Evolutionary conservation across 2,113 vertebrate species (phyloP).

Genomic region (Dolichotis patagonum): DNA sequence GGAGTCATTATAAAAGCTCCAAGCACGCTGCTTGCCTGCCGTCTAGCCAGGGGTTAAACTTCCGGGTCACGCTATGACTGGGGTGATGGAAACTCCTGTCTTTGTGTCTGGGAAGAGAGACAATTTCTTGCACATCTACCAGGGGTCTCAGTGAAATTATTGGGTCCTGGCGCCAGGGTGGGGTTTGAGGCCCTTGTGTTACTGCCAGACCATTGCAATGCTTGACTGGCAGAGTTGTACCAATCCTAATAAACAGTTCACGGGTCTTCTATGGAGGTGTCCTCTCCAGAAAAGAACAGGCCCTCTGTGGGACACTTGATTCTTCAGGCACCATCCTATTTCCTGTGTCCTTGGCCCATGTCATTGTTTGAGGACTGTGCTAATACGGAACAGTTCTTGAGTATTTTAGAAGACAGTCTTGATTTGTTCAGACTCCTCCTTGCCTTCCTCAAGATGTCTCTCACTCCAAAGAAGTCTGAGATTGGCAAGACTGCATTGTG

Average conservation of each 20-base stretch:
- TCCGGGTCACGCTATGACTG: not conserved
- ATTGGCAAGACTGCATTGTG: not conserved
- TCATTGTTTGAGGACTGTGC: not conserved
- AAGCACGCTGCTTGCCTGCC: constrained; percentile 3
- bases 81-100: not conserved
- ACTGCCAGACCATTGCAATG: not conserved
- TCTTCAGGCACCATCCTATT: not conserved
- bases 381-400: not conserved
- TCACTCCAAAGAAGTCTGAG: not conserved
- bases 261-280: not conserved
- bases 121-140: not conserved
- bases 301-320: rapidly evolving
- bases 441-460: not conserved
- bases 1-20: constrained; percentile 40
- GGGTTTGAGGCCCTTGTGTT: not conserved
- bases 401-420: not conserved
- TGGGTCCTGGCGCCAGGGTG: not conserved
- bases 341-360: not conserved
- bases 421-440: not conserved
- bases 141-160: not conserved
- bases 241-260: not conserved
- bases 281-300: not conserved
- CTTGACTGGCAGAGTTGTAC: not conserved
- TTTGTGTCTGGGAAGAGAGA: not conserved
- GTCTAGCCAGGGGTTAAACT: constrained; percentile 47